These are phyloP conservation scores for Leptestheria dahalacensis DNA, from an alignment of 1,140 invertebrate genomes.

Conservation along the genomic window DNA sequence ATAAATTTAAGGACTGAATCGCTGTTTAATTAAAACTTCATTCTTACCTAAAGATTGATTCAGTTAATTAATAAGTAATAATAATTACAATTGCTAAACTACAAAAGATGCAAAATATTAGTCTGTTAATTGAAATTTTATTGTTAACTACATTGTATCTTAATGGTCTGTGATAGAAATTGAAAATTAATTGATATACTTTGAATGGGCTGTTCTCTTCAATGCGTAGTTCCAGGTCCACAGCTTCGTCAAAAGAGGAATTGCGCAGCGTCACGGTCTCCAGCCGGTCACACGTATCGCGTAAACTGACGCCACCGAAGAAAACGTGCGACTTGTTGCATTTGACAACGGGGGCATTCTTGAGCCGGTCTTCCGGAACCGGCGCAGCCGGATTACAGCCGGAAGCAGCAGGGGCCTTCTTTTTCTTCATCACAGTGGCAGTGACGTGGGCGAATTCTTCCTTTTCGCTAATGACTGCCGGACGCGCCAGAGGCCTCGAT, in stretches of 20 bases:
- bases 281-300: neutral
- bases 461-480: neutral
- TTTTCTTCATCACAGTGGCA: constrained; percentile 1
- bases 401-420: neutral
- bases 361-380: too few species aligned
- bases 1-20: too few species aligned
- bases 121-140: neutral
- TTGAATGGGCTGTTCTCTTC: neutral
- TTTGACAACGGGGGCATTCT: neutral
- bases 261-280: neutral
- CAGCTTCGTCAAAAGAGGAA: neutral
- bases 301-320: constrained; percentile 3
- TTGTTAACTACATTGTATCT: neutral
- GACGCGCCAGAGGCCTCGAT: neutral
- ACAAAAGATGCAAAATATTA: too few species aligned
- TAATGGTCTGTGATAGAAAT: neutral
- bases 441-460: neutral
- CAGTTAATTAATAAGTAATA: too few species aligned
- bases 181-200: neutral
- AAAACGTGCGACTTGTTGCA: neutral
- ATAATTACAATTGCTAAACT: too few species aligned
- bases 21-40: too few species aligned
- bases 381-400: neutral
- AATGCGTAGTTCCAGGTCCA: constrained; percentile 1
- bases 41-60: too few species aligned